Conservation (phyloP, 2,888 invertebrate genomes). For the Dexiosoma caninum region DNA sequence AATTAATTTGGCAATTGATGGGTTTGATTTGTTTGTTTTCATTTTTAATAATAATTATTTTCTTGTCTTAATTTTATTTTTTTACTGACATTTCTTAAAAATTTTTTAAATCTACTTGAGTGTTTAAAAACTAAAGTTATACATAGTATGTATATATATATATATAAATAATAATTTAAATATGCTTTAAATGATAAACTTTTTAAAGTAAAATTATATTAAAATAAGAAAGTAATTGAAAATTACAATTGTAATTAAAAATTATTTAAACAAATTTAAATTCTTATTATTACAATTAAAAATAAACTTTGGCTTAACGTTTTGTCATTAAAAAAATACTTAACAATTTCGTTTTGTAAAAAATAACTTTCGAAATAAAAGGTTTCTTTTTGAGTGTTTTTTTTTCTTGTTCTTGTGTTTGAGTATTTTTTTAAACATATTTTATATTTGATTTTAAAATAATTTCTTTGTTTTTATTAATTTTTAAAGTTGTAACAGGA, state of each 20-base stretch:
- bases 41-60: slow-evolving; percentile 50
- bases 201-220: slow-evolving; percentile 36
- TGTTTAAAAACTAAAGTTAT: slow-evolving; percentile 51
- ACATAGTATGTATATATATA: not conserved
- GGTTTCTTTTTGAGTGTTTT: slow-evolving; percentile 43
- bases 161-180: slow-evolving; percentile 17
- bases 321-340: slow-evolving; percentile 51
- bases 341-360: slow-evolving; percentile 22
- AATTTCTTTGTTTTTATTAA: slow-evolving; percentile 20
- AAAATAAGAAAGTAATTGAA: slow-evolving; percentile 29
- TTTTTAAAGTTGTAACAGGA: slow-evolving; percentile 51
- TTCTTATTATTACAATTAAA: slow-evolving; percentile 65
- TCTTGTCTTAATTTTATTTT: slow-evolving; percentile 53
- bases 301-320: slow-evolving; percentile 75
- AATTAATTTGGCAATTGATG: slow-evolving; percentile 78
- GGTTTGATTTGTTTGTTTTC: slow-evolving; percentile 72
- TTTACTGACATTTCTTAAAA: slow-evolving; percentile 54
- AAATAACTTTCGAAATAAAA: slow-evolving; percentile 57
- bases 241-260: slow-evolving; percentile 27
- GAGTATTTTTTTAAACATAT: slow-evolving; percentile 8
- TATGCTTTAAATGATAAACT: slow-evolving; percentile 28
- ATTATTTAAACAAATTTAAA: slow-evolving; percentile 46
- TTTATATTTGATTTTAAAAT: slow-evolving; percentile 42
- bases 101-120: slow-evolving; percentile 45
- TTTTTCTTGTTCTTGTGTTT: not conserved